These are phyloP conservation scores for Fulmarus glacialis DNA, from an alignment of 2,113 vertebrate genomes.

Conservation along the genomic window DNA sequence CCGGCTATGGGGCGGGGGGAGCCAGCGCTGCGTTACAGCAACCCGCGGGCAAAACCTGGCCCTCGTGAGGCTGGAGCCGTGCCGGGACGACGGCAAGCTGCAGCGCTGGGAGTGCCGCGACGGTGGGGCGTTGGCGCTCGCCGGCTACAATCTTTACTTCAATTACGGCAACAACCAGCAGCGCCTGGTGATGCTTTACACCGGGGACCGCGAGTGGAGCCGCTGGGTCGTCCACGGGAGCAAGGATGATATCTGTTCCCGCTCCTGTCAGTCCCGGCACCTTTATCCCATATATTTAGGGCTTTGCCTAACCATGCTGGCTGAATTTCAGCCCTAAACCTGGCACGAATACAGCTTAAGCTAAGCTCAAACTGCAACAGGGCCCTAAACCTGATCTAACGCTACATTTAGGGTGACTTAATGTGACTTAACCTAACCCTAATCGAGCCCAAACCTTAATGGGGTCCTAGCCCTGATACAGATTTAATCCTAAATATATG, in stretches of 20 bases:
- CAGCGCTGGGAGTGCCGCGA: not conserved
- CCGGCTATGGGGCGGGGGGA: not conserved
- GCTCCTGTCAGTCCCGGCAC: not conserved
- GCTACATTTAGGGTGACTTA: not conserved
- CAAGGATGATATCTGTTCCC: not conserved
- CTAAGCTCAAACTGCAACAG: not conserved
- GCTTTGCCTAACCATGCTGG: not conserved
- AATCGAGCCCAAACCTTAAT: not conserved
- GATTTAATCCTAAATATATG: not conserved
- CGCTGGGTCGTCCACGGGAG: not conserved
- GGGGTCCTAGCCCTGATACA: too few species aligned
- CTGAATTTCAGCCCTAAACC: not conserved
- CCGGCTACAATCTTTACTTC: not conserved
- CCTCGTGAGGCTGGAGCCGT: not conserved
- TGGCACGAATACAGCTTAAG: not conserved
- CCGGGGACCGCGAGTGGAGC: slow-evolving; percentile 10
- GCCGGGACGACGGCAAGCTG: not conserved
- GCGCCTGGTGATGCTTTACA: not conserved
- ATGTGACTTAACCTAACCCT: not conserved
- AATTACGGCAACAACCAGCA: slow-evolving; percentile 14
- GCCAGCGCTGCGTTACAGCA: not conserved
- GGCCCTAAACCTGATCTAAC: not conserved
- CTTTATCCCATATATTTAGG: not conserved
- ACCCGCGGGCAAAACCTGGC: not conserved
- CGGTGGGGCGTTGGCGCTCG: not conserved